Conservation (phyloP, 2,113 vertebrate species). For the Collichthys lucidus region DNA sequence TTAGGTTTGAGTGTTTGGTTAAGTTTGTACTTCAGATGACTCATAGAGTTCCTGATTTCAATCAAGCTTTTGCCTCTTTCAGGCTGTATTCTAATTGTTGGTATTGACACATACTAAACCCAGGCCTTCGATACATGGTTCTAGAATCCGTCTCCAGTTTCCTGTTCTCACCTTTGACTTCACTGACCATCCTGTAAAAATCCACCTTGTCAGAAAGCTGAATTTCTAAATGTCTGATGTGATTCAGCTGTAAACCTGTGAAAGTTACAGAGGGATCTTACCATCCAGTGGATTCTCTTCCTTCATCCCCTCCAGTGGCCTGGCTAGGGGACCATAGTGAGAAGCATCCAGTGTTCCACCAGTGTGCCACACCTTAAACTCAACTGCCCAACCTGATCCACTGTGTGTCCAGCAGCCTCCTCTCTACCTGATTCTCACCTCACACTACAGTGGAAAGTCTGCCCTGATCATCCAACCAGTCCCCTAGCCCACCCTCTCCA, state of each 20-base stretch:
- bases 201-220: background rate
- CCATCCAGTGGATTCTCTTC: conserved; percentile 83
- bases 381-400: conserved; percentile 16
- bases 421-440: conserved; percentile 24
- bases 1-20: background rate
- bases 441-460: conserved; percentile 25
- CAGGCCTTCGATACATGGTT: background rate
- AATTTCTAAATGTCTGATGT: background rate
- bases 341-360: conserved; percentile 55
- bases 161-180: background rate
- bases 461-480: conserved; percentile 38
- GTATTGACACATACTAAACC: background rate
- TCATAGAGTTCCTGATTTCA: background rate
- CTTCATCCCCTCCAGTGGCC: conserved; percentile 79
- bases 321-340: conserved; percentile 53
- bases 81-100: background rate
- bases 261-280: conserved; percentile 55
- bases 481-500: conserved; percentile 43
- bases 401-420: conserved; percentile 21
- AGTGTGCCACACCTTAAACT: conserved; percentile 46
- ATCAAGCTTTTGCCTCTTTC: background rate
- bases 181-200: background rate
- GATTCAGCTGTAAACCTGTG: background rate
- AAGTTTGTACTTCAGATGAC: background rate
- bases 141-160: background rate